Evolutionary conservation across 1,140 invertebrate species (phyloP).

Genomic region (Solenopsis invicta): DNA sequence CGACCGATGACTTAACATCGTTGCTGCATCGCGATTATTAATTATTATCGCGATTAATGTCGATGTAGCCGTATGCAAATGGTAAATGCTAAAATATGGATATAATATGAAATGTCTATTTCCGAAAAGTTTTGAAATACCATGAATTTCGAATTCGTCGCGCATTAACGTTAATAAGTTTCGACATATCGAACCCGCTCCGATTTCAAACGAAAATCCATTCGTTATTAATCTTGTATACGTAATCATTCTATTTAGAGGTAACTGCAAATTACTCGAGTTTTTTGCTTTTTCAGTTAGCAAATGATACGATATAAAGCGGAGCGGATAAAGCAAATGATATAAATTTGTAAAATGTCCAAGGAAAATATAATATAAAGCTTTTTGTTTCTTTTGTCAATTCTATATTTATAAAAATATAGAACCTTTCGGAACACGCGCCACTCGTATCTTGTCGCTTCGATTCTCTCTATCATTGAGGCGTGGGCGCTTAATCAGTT

Average conservation of each 20-base stretch:
- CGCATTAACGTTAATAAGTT: neutral
- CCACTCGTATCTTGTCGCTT: neutral
- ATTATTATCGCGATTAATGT: slow-evolving; percentile 1
- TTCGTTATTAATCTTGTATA: neutral
- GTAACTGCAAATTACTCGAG: neutral
- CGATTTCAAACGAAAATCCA: neutral
- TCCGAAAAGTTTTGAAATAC: neutral
- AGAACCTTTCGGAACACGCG: neutral
- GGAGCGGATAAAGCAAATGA: neutral
- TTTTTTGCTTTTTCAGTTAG: neutral
- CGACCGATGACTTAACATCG: slow-evolving; percentile 17
- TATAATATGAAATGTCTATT: neutral
- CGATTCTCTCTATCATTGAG: neutral
- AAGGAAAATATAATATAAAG: neutral
- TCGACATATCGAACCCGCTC: neutral
- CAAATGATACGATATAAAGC: neutral
- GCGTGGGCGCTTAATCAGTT: slow-evolving; percentile 20
- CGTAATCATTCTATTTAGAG: slow-evolving; percentile 10
- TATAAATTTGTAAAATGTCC: neutral
- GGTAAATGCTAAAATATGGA: neutral
- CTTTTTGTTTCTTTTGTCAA: neutral
- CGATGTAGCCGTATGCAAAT: neutral
- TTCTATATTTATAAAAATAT: neutral
- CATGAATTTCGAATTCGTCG: neutral
- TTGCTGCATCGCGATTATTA: slow-evolving; percentile 3